Conservation (phyloP, 2,888 invertebrate species). For the Diplazon laetatorius region DNA sequence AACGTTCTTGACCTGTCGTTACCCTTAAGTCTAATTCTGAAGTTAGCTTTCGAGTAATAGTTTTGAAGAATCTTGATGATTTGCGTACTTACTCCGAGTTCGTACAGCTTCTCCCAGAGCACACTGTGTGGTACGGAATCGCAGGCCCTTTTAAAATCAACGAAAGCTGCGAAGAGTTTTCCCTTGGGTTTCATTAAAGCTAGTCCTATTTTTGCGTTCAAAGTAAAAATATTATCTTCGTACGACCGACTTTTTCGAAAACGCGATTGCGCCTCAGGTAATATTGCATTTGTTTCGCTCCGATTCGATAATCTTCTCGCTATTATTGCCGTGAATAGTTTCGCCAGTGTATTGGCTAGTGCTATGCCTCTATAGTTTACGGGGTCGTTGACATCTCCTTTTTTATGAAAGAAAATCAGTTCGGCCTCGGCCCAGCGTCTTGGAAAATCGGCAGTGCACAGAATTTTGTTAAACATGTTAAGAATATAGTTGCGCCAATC, state of each 20-base stretch:
- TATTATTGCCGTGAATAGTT: conserved; percentile 61
- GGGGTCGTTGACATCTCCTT: background rate
- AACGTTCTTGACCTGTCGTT: background rate
- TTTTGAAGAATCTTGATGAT: conserved; percentile 42
- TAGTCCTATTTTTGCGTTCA: too few relatives aligned
- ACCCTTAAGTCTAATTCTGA: background rate
- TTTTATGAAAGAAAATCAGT: conserved; percentile 1
- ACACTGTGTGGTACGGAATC: conserved; percentile 55
- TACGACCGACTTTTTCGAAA: too few relatives aligned
- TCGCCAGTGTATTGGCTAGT: conserved; percentile 57
- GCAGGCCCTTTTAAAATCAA: conserved; percentile 63
- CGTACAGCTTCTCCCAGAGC: conserved; percentile 59
- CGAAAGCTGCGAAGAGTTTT: conserved; percentile 63
- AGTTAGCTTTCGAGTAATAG: background rate
- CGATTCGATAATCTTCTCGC: conserved; percentile 34
- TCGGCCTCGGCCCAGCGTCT: background rate
- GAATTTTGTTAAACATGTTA: background rate
- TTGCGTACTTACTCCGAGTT: conserved; percentile 57
- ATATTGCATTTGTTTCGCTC: conserved; percentile 25
- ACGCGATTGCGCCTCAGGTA: conserved; percentile 16
- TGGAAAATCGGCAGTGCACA: background rate
- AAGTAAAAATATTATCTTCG: too few relatives aligned
- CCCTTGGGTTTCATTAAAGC: conserved; percentile 24
- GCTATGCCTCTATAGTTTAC: conserved; percentile 66
- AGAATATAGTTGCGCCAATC: background rate